A percentile compares a stretch with the other conserved stretches of the same genome.
Conservation (phyloP, 2,888 invertebrate species). For the Trichopoda pennipes region DNA sequence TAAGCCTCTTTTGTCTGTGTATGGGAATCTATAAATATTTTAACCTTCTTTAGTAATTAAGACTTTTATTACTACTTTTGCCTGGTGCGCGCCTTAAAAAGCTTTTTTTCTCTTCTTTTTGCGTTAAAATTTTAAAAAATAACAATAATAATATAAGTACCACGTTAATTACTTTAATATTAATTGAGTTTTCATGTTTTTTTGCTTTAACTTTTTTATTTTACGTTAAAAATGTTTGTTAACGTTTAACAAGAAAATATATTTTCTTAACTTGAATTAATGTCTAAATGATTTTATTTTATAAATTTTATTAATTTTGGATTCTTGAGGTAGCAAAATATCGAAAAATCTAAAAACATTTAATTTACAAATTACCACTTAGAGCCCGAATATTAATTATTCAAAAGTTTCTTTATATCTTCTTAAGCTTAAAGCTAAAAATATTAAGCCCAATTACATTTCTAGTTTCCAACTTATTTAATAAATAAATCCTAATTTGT, state of each 20-base stretch:
- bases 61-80: slow-evolving; percentile 23
- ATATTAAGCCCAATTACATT: no score
- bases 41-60: slow-evolving; percentile 57
- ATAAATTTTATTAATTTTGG: background rate
- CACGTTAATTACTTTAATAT: slow-evolving; percentile 21
- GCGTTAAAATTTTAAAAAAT: background rate
- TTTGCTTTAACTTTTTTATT: background rate
- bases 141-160: no score
- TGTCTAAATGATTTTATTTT: background rate
- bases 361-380: no score
- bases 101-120: background rate
- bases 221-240: no score
- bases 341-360: no score
- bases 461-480: no score
- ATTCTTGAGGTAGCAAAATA: background rate
- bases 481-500: no score
- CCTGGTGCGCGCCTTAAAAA: slow-evolving; percentile 33
- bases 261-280: background rate
- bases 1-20: background rate
- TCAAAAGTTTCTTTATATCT: no score
- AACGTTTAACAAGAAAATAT: no score
- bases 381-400: no score
- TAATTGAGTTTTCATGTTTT: background rate
- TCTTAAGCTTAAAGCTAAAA: no score
- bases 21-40: slow-evolving; percentile 30